Evolutionary conservation across 2,113 vertebrate genomes (phyloP).

Genomic region (Ophthalmolycus amberensis): DNA sequence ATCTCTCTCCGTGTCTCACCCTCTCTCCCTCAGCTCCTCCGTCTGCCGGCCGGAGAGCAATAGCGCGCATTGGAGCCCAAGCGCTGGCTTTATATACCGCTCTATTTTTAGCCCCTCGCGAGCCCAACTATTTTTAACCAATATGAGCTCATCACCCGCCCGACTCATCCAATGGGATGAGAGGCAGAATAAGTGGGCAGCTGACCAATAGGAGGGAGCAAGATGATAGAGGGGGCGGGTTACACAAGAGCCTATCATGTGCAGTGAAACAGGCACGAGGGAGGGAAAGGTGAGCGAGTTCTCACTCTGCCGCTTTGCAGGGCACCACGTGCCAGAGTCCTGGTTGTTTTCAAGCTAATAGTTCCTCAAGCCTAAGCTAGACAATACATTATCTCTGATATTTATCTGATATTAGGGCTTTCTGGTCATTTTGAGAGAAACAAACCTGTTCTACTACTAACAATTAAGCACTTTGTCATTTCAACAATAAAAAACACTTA

Average conservation of each 20-base stretch:
- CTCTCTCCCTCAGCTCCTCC: neutral
- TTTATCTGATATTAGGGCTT: no score
- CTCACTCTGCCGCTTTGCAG: slow-evolving; percentile 44
- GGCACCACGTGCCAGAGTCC: neutral
- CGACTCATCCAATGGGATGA: slow-evolving; percentile 71
- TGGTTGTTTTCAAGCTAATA: neutral
- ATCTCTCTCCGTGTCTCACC: neutral
- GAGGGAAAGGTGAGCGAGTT: neutral
- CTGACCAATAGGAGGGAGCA: neutral
- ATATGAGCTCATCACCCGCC: slow-evolving; percentile 81
- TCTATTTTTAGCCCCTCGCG: slow-evolving; percentile 83
- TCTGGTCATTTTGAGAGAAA: neutral
- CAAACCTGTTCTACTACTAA: neutral
- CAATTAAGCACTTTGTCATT: neutral
- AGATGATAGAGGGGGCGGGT: slow-evolving; percentile 43
- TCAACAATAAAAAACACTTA: neutral
- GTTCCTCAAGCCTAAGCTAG: neutral
- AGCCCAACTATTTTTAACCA: slow-evolving; percentile 85
- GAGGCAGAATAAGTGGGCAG: neutral
- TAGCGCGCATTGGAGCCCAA: slow-evolving; percentile 20
- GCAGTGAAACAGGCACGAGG: neutral
- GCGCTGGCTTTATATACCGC: slow-evolving; percentile 79
- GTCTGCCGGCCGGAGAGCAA: slow-evolving; percentile 23
- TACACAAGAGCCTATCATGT: slow-evolving; percentile 36
- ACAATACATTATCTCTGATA: neutral